Evolutionary conservation across 2,888 invertebrate species (phyloP), one percentile per base, ranked within the genome.

Genomic region (Pristionchus exspectatus): DNA sequence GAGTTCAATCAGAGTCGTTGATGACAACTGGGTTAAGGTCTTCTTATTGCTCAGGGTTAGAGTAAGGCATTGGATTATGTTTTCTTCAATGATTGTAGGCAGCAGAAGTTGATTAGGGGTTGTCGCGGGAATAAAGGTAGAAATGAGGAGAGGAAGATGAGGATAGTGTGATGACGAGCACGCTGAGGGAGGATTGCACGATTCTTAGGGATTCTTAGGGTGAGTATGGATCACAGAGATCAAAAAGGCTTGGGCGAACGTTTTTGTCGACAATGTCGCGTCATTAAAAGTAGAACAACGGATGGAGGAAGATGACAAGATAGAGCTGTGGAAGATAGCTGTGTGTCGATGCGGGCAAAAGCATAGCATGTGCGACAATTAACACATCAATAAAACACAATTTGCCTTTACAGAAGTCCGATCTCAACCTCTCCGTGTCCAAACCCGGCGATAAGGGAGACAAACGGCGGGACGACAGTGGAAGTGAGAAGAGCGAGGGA

Each of bases 401-500:
- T 30, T 69, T 69, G 24, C 59, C 50, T 24, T 59, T 85, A 0
- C 84, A 85, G 84, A 14, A 33, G 9, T 85, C 84, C 3, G 59
- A 59, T 12, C 59, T 85, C 50, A 14, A 33, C 50, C 7, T 33
- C 27, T 33, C 33, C n/a, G 21, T 38, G 24, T 16, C 44, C 44
- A 50, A 50, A 50, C 44, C 84, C 0, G 56, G 50, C 56, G 59
- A 16, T 33, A 50, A 50, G 44, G 77, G 77, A 77, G 56, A 21
- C 44, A 50, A 50, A 12, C 44, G 44, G 9, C 44, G 44, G 10
- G 44, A 50, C 9, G 12, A 16, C 4, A 59, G 84, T 30, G 59
- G 33, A 33, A 59, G 84, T 59, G 84, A 85, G 84, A 59, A 54
- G 59, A 85, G 84, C 59, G 87, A 87, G 56, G 72, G 63, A 56